Evolutionary conservation across 2,113 vertebrate genomes (phyloP).

Genomic region (Muntiacus reevesi): DNA sequence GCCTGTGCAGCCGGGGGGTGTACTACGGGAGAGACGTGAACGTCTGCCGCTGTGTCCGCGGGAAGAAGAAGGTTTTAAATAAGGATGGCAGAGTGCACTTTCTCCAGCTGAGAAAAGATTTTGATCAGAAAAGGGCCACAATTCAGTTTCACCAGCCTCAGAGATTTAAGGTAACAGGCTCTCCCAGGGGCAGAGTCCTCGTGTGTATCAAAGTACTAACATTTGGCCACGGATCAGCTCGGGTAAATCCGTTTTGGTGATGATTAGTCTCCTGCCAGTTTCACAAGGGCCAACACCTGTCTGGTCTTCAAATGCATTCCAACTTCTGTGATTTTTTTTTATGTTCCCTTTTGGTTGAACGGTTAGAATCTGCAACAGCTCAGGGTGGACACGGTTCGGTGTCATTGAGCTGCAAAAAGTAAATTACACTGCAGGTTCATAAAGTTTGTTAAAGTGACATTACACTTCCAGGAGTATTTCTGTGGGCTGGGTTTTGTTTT

Average conservation of each 20-base stretch:
- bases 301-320: neutral
- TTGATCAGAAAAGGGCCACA: conserved; percentile 88
- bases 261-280: neutral
- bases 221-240: neutral
- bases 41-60: conserved; percentile 84
- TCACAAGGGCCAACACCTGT: neutral
- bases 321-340: neutral
- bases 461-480: neutral
- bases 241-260: neutral
- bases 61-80: conserved; percentile 89
- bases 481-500: neutral
- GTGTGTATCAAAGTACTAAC: neutral
- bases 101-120: conserved; percentile 85
- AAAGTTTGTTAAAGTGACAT: neutral
- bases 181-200: neutral
- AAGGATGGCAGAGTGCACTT: conserved; percentile 85
- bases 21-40: conserved; percentile 88
- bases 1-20: conserved; percentile 81
- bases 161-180: conserved; percentile 90
- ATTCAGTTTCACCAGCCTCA: conserved; percentile 96
- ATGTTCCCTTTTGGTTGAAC: neutral
- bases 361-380: neutral
- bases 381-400: neutral
- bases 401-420: neutral
- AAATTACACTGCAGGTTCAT: neutral